These are phyloP conservation scores for Ceratina calcarata DNA, from an alignment of 1,140 invertebrate genomes.

Conservation along the genomic window DNA sequence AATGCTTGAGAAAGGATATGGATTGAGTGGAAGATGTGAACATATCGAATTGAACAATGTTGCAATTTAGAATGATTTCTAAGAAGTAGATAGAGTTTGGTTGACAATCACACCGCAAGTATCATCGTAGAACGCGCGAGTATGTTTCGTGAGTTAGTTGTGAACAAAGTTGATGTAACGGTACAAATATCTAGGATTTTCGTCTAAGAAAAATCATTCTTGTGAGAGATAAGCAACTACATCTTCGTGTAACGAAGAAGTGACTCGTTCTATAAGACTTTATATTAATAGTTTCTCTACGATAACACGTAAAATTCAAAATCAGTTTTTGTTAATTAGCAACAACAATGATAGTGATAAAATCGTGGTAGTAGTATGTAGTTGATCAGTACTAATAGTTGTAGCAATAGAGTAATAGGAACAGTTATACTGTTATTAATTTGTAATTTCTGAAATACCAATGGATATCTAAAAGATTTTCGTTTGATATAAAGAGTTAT, in stretches of 20 bases:
- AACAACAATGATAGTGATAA: not conserved
- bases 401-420: conserved; percentile 12
- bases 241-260: conserved; percentile 28
- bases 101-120: not conserved
- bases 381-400: not conserved
- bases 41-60: not conserved
- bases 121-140: not conserved
- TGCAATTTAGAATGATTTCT: not conserved
- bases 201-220: not conserved
- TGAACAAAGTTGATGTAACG: not conserved
- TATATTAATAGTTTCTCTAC: conserved; percentile 12
- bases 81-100: not conserved
- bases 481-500: not conserved
- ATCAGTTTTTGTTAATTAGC: conserved; percentile 63
- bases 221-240: not conserved
- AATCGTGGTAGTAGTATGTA: conserved; percentile 13
- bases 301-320: conserved; percentile 11
- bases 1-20: not conserved
- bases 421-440: not conserved
- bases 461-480: conserved; percentile 15
- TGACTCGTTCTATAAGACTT: conserved; percentile 8
- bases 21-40: not conserved
- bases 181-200: not conserved
- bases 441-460: conserved; percentile 9
- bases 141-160: not conserved